These are phyloP conservation scores for Melanostigma gelatinosum DNA, from an alignment of 2,113 vertebrate genomes.

Conservation along the genomic window DNA sequence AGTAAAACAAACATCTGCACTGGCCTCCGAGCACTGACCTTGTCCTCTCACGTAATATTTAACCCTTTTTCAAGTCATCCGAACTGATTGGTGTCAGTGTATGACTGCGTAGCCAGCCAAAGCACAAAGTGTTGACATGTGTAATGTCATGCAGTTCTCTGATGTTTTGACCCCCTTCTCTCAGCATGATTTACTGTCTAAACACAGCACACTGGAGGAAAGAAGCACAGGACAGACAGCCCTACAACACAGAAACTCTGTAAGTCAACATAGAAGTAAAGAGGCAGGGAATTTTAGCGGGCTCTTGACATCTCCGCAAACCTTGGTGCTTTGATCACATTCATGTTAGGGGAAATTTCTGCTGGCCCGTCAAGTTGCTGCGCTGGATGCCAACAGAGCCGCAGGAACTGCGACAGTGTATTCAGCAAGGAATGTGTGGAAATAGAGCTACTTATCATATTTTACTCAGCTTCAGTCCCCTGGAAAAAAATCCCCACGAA, in stretches of 20 bases:
- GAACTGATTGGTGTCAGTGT: slow-evolving; percentile 1
- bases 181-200: slow-evolving; percentile 3
- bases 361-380: slow-evolving; percentile 23
- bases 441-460: slow-evolving; percentile 30
- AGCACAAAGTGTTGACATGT: slow-evolving; percentile 19
- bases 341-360: slow-evolving; percentile 47
- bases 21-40: slow-evolving; percentile 38
- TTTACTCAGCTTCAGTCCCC: slow-evolving; percentile 1
- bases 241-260: not conserved
- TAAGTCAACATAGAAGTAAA: slow-evolving; percentile 8
- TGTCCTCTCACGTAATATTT: slow-evolving; percentile 45
- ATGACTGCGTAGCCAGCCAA: not conserved
- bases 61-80: slow-evolving; percentile 14
- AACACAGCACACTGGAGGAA: not conserved
- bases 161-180: not conserved
- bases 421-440: slow-evolving; percentile 36
- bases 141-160: not conserved
- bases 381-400: slow-evolving; percentile 30
- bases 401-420: slow-evolving; percentile 27
- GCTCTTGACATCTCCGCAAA: slow-evolving; percentile 30
- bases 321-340: slow-evolving; percentile 45
- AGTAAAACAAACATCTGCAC: slow-evolving; percentile 25
- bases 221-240: not conserved
- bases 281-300: slow-evolving; percentile 7
- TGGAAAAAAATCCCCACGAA: slow-evolving; percentile 15